These are phyloP conservation scores for Pangasianodon hypophthalmus DNA, from an alignment of 2,113 vertebrate species.

Conservation along the genomic window DNA sequence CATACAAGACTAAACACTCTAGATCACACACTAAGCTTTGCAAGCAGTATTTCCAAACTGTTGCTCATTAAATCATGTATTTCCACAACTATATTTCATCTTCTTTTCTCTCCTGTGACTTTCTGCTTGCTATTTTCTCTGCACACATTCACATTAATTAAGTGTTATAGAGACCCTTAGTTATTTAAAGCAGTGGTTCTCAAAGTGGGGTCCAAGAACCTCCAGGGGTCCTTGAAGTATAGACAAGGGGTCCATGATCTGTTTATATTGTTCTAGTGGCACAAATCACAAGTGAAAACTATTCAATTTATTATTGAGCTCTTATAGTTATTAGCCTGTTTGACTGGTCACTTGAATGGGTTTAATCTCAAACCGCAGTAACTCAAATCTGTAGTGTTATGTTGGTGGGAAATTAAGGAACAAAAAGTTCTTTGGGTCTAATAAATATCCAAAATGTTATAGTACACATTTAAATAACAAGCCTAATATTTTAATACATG, in stretches of 20 bases:
- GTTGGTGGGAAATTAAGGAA: neutral
- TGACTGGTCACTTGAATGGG: neutral
- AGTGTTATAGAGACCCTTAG: neutral
- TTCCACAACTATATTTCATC: neutral
- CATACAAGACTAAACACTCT: neutral
- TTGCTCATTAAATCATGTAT: neutral
- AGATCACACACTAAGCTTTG: neutral
- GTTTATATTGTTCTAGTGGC: neutral
- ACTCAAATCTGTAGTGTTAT: neutral
- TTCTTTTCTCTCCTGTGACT: neutral
- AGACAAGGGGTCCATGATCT: neutral
- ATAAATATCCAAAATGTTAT: neutral
- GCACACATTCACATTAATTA: neutral
- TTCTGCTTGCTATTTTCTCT: conserved; percentile 1
- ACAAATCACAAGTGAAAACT: neutral
- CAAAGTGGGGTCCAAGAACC: neutral
- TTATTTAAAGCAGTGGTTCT: conserved; percentile 22
- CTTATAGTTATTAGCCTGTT: neutral
- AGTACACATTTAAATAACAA: neutral
- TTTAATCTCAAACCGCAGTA: neutral
- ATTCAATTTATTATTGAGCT: neutral
- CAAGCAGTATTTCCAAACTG: neutral
- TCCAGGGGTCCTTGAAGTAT: neutral
- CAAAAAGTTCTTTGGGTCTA: neutral
- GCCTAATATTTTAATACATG: neutral